Base-by-base conservation (phyloP, 2,888 invertebrate species). In the Chymomyza fuscimana region DNA sequence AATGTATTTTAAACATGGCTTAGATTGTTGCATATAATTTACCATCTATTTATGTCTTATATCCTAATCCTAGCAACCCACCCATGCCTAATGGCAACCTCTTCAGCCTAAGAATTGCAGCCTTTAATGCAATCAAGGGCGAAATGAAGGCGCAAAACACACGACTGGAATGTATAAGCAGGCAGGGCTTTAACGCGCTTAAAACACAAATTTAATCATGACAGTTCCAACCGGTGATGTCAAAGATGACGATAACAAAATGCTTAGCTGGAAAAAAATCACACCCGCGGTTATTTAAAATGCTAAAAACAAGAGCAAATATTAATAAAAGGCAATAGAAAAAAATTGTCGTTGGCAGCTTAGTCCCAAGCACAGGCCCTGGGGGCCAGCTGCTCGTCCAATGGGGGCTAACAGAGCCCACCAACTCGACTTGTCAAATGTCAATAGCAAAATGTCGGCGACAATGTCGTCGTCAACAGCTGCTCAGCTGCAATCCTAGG, bases 211-310 rank as follows among this genome's bases (percentile, higher is more conserved):
- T 84, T 84, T 81, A 80, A 84, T 84, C 85, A 84, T 69, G 77
- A 73, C 75, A 75, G 69, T 70, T 74, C 74, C 65, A 65, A 69
- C 5, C 52, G 46, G 32, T 51, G 16, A 63, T 54, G 62, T 59
- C 65, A 68, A 65, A 72, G 56, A 71, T 69, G 69, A 72, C 65
- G 72, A 12, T 60, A 40, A 62, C 65, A 22, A 25, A 63, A 62
- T 58, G 62, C 80, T 78, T 70, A 65, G 78, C 69, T 50, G 63
- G 59, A 72, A 56, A 77, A 74, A 73, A 83, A 82, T 86, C 79
- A 79, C 85, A 87, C 89, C 89, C 87, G 89, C 89, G 87, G 89
- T 81, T 89, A 88, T 89, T 89, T 86, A 79, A 86, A 88, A 88
- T 86, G 80, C 86, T 82, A 79, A 80, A 79, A 84, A 81, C 80